Evolutionary conservation across 1,140 invertebrate genomes (phyloP), one percentile per base, ranked within the genome.

Genomic region (Brachionus rubens): DNA sequence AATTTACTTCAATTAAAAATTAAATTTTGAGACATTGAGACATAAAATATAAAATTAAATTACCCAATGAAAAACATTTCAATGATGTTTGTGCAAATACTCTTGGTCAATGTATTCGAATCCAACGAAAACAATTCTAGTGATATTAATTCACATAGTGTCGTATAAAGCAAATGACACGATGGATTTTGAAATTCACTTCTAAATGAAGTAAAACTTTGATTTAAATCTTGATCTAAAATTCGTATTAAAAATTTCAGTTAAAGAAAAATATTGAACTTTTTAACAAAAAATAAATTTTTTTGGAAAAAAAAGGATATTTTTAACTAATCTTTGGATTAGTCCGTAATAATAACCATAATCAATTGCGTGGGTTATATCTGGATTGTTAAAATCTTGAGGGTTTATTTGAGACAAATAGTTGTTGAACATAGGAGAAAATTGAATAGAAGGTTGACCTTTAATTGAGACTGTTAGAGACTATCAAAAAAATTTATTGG

Each of bases 161-260:
- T 50, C 12, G 14, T 21, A 21, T 72, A 72, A 24, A 72, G 68
- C 46, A 72, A n/a, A 36, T 72, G 68, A 40, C 68, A 72, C 4
- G 68, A 72, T 21, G 68, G 68, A 41, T 72, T 72, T 48, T 72
- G 46, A 54, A 72, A 72, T 72, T 72, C 68, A 24, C 46, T 72
- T 43, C 43, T 65, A 12, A 43, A 26, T 24, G 59, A 26, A 12
- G 30, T 41, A 43, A 65, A 65, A 41, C 43, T 43, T 21, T 41
- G 40, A 19, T 24, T 24, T 26, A 9, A 14, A 16, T 36, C 59
- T 65, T 65, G 33, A 21, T 65, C 59, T 43, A 65, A 43, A 21
- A 65, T 65, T 65, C 59, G 59, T 65, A 33, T 1, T n/a, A 59
- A 41, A n/a, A 3, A 19, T 46, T 46, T 14, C 41, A 65, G 59